These are phyloP conservation scores for Cottoperca gobio DNA, from an alignment of 2,797 vertebrate genomes.

Conservation along the genomic window DNA sequence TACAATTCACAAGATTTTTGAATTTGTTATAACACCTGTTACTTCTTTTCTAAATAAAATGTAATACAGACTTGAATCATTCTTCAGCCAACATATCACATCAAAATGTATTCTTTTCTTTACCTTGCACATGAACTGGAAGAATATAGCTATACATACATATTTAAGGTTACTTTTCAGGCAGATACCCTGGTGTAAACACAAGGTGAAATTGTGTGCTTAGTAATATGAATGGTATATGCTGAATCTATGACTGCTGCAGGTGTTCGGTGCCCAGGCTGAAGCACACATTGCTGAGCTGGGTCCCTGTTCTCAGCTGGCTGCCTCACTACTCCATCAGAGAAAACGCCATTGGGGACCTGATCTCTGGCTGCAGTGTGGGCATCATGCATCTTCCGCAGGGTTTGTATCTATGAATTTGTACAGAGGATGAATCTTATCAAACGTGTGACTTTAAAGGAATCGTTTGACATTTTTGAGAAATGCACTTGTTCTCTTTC, in stretches of 20 bases:
- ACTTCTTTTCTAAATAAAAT: background rate
- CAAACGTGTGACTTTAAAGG: background rate
- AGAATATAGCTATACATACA: background rate
- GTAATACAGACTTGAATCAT: background rate
- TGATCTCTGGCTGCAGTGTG: conserved; percentile 92
- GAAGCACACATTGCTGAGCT: conserved; percentile 61
- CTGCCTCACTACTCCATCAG: conserved; percentile 89
- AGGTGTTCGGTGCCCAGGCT: conserved; percentile 78
- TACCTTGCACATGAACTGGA: background rate
- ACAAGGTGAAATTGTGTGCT: background rate
- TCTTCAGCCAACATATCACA: background rate
- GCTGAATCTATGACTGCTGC: conserved; percentile 11
- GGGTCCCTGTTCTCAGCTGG: conserved; percentile 89
- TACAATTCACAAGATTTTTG: conserved; percentile 33
- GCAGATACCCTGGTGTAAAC: background rate
- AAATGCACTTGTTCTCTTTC: too few species aligned
- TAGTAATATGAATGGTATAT: background rate
- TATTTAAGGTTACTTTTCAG: background rate
- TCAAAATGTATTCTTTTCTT: too few species aligned
- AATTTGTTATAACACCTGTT: too few species aligned
- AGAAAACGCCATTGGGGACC: conserved; percentile 90
- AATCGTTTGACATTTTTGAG: background rate
- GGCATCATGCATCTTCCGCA: conserved; percentile 97
- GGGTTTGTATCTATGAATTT: conserved; percentile 78
- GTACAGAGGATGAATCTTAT: background rate